Evolutionary conservation across 2,888 invertebrate genomes (phyloP).

Genomic region (Rutpela maculata): DNA sequence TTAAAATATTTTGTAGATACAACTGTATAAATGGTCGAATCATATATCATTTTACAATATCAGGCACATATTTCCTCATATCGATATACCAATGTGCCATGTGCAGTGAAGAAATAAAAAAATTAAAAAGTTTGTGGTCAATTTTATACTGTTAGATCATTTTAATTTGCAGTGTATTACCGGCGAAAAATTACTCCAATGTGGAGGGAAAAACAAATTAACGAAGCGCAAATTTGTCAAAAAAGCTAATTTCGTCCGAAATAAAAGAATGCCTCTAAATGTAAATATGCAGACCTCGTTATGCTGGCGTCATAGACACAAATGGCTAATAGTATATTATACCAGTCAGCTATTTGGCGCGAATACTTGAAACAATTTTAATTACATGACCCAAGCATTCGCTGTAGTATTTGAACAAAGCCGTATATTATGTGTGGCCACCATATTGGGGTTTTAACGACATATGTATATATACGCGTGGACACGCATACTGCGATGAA

Average conservation of each 20-base stretch:
- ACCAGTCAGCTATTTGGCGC: slow-evolving; percentile 48
- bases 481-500: slow-evolving; percentile 56
- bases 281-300: slow-evolving; percentile 38
- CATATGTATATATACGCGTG: slow-evolving; percentile 57
- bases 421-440: slow-evolving; percentile 54
- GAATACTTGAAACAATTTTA: slow-evolving; percentile 61
- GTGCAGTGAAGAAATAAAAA: no score
- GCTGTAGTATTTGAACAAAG: slow-evolving; percentile 52
- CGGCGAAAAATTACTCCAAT: neutral
- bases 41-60: no score
- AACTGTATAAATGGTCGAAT: no score
- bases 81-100: no score
- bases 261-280: slow-evolving; percentile 33
- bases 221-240: slow-evolving; percentile 29
- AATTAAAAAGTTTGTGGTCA: neutral
- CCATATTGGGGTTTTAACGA: slow-evolving; percentile 53
- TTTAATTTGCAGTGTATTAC: neutral
- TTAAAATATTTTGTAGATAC: no score
- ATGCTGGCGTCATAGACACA: slow-evolving; percentile 23
- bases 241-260: slow-evolving; percentile 27
- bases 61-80: no score
- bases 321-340: slow-evolving; percentile 38
- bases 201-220: slow-evolving; percentile 7
- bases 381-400: slow-evolving; percentile 56
- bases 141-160: neutral